phyloP scores from a whole-genome alignment of 2,888 invertebrate species.

The Lepidocyrtinus sp. region DNA sequence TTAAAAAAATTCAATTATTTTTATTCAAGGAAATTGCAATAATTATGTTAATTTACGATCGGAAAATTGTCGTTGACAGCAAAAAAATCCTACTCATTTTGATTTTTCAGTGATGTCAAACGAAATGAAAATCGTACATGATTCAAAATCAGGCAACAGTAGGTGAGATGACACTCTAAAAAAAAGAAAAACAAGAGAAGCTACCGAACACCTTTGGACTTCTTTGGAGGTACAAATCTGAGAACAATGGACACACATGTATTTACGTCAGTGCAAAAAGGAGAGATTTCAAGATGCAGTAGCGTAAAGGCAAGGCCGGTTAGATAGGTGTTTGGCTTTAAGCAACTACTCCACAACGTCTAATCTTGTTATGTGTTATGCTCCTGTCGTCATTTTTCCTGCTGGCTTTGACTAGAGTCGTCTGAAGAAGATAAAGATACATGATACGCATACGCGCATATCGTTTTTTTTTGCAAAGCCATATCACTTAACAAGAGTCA shows the following conservation, averaged over 20 bases:
- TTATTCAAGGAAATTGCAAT: neutral
- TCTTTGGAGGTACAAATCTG: neutral
- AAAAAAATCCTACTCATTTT: neutral
- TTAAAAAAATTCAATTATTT: too few species aligned
- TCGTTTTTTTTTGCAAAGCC: neutral
- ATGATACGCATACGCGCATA: neutral
- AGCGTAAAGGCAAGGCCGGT: neutral
- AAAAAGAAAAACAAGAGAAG: neutral
- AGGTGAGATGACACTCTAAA: neutral
- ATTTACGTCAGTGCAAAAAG: too few species aligned
- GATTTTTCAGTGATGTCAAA: neutral
- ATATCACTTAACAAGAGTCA: conserved; percentile 8
- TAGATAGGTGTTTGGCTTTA: neutral
- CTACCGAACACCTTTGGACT: neutral
- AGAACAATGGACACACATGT: neutral
- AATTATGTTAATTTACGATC: too few species aligned
- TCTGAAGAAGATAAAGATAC: too few species aligned
- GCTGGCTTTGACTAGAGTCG: too few species aligned
- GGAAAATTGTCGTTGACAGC: too few species aligned
- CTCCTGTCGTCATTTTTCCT: neutral
- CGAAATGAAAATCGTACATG: neutral
- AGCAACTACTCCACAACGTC: neutral
- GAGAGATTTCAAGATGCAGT: neutral
- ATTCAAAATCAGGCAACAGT: too few species aligned
- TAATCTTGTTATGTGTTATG: neutral